Evolutionary conservation across 2,113 vertebrate genomes (phyloP).

Genomic region (Anthoscopus minutus): DNA sequence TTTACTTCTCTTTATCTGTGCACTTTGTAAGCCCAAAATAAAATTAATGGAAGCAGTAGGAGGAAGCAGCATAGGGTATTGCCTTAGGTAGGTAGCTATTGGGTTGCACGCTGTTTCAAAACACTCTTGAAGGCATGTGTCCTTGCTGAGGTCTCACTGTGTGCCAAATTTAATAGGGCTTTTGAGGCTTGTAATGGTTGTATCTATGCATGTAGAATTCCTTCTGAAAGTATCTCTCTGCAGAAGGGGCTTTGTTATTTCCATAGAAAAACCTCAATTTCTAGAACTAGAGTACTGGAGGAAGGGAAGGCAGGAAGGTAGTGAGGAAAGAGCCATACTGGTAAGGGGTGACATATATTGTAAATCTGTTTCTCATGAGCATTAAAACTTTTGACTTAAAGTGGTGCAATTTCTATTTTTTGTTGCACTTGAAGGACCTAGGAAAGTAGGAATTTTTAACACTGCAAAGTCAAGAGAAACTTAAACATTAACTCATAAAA

Average conservation of each 20-base stretch:
- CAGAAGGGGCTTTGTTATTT: neutral
- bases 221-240: neutral
- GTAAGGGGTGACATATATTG: neutral
- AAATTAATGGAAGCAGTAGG: neutral
- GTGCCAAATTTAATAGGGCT: neutral
- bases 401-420: neutral
- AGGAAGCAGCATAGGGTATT: neutral
- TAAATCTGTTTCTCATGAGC: neutral
- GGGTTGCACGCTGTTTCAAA: neutral
- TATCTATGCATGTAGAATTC: neutral
- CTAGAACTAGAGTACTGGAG: neutral
- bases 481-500: neutral
- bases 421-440: neutral
- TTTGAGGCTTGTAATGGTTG: neutral
- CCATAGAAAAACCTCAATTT: neutral
- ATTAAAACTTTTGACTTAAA: neutral
- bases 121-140: neutral
- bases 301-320: neutral
- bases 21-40: neutral
- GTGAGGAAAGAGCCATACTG: neutral
- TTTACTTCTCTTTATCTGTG: neutral
- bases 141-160: neutral
- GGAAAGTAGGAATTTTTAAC: neutral
- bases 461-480: neutral
- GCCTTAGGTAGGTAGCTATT: neutral